Conservation (phyloP, 1,140 invertebrate species). For the Temnothorax nylanderi region DNA sequence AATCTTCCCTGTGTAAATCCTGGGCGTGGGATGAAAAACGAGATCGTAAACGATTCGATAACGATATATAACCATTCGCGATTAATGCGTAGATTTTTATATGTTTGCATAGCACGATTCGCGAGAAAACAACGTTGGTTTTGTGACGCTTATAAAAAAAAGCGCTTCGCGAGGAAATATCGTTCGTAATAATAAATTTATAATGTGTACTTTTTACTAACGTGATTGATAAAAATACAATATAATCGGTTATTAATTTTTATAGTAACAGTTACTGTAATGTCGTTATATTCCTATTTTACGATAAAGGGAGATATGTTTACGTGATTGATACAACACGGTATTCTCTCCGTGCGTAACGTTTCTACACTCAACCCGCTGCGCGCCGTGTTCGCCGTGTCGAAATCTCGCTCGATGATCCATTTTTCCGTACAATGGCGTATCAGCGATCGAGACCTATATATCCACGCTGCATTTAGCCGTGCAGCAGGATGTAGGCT, state of each 20-base stretch:
- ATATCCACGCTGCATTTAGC: slow-evolving; percentile 65
- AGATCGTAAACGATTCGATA: slow-evolving; percentile 19
- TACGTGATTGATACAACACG: neutral
- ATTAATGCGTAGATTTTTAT: neutral
- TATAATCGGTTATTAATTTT: neutral
- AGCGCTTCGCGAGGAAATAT: neutral
- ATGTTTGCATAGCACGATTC: too few relatives aligned
- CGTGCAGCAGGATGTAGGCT: slow-evolving; percentile 67
- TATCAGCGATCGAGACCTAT: slow-evolving; percentile 51
- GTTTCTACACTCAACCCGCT: neutral
- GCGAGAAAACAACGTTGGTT: neutral
- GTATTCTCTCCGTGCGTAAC: neutral
- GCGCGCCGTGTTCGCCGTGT: neutral
- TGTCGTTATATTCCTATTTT: neutral
- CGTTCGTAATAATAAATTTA: neutral
- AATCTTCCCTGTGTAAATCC: neutral
- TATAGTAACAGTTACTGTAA: neutral
- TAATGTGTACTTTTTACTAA: neutral
- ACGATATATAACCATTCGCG: slow-evolving; percentile 13
- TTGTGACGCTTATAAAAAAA: too few relatives aligned
- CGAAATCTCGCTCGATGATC: slow-evolving; percentile 13
- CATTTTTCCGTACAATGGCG: slow-evolving; percentile 18
- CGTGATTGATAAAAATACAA: neutral
- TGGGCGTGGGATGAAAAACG: neutral
- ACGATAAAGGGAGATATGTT: neutral